Base-by-base conservation (phyloP, 35 echinoderm and acorn worm genomes). In the Apostichopus japonicus region DNA sequence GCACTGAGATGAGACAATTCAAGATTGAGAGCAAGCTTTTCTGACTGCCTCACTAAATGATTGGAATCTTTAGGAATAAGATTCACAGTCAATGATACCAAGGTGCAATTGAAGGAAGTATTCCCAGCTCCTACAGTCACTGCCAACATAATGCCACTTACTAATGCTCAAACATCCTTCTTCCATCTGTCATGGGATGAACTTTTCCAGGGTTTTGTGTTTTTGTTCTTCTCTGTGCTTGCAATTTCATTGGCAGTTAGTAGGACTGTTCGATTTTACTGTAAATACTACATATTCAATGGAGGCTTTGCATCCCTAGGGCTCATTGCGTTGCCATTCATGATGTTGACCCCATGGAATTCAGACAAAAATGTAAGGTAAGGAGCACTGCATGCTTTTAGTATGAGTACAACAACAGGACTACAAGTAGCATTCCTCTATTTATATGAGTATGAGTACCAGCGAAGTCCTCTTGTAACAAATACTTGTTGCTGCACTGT, bases 271-370 rank as follows among this genome's bases (percentile, higher is more conserved):
- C 82, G 92, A 58, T 93, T 93, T 65, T 77, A 77, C 58, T 87
- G 33, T 79, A 93, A 93, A 86, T 93, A 93, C 72, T 93, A 87
- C 22, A 77, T 93, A 19, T 93, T 87, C 67, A 93, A 86, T 61
- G 15, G n/a, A 44, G 51, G 58, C 81, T 93, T 87, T 57, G 63
- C 16, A 72, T 33, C 77, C 81, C 44, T 93, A 21, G 92, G 83
- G 21, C 22, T 87, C n/a, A 58, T 88, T 56, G 61, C 81, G 4
- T 55, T 93, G 9, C 92, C 92, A 13, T 23, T 87, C 65, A 87
- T 93, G 80, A 56, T 93, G 73, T 19, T 93, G 61, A 87, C 82
- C 15, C 92, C 92, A 17, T 65, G 92, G 62, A 71, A 93, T 93
- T 16, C 53, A 5, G 65, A 87, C 65, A 93, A 87, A 25, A 89